Base-by-base conservation (phyloP, 2,113 vertebrate genomes). In the Romanogobio albipinnatus region DNA sequence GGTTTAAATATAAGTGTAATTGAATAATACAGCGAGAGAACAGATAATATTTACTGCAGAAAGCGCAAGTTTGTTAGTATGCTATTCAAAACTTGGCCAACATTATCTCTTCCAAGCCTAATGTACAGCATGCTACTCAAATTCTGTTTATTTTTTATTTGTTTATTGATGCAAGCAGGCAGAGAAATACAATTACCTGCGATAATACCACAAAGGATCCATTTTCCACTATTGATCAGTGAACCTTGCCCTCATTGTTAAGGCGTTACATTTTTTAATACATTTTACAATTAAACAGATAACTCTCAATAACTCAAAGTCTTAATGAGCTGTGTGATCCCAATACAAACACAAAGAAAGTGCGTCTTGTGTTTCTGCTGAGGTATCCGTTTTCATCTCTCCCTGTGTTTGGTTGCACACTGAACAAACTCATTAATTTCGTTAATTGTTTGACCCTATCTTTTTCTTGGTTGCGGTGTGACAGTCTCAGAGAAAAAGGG, bases 381-480 rank as follows among this genome's bases (percentile, higher is more conserved):
- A 90, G 90, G 90, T 91, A 92, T 86, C 88, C 68, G 84, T 86
- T 86, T 87, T 88, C 90, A 90, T 91, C 66, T 19, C 84, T 88
- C 87, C 88, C 88, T 88, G 89, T 91, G 90, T 94, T 92, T 93
- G 88, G 91, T 90, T 91, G 91, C 91, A 91, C 92, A 81, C 89
- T 85, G 87, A 93, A 93, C 91, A 93, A 93, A 93, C 92, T 94
- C 92, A 95, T 95, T 95, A 95, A 94, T 95, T 94, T 93, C 83
- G 91, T 93, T 94, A 93, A 95, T 95, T 95, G 92, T 92, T 91
- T 92, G 93, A 91, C 93, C 91, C 90, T 94, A 94, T 94, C 93
- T 93, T 90, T 92, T 92, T 86, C 86, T 87, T 70, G 68, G 89
- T 86, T 89, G 91, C 91, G 68, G 29, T 13, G 75, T 84, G 82